A percentile compares a stretch with the other conserved stretches of the same genome.
phyloP scores from a whole-genome alignment of 1,140 invertebrate species.

The Atta texana region DNA sequence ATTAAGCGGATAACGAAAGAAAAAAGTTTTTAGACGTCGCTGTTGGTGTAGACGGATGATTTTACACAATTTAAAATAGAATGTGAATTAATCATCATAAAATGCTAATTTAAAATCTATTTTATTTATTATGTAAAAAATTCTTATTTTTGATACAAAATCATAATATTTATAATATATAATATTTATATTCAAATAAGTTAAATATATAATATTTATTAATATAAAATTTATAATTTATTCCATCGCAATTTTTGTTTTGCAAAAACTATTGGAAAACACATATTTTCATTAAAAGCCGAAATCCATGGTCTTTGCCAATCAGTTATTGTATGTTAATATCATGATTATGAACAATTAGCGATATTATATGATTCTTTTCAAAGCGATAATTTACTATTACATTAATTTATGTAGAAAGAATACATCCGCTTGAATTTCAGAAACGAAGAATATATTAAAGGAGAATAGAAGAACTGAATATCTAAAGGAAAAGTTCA shows the following conservation, averaged over 20 bases:
- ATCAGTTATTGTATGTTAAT: not conserved
- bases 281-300: not conserved
- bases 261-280: not conserved
- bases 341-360: not conserved
- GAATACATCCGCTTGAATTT: too few species aligned
- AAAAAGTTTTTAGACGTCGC: not conserved
- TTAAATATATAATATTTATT: not conserved
- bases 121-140: not conserved
- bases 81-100: not conserved
- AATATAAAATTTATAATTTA: not conserved
- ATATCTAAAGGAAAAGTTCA: too few species aligned
- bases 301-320: not conserved
- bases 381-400: not conserved
- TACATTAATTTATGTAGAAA: constrained; percentile 1
- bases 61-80: not conserved
- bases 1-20: not conserved
- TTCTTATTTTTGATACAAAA: not conserved
- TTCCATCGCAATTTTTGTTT: not conserved
- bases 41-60: not conserved
- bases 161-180: not conserved
- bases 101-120: not conserved
- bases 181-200: too few species aligned
- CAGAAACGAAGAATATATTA: too few species aligned
- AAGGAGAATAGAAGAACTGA: too few species aligned
- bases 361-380: not conserved